Evolutionary conservation across 2,888 invertebrate genomes (phyloP), one percentile per base, ranked within the genome.

Genomic region (Drosophila conformis): DNA sequence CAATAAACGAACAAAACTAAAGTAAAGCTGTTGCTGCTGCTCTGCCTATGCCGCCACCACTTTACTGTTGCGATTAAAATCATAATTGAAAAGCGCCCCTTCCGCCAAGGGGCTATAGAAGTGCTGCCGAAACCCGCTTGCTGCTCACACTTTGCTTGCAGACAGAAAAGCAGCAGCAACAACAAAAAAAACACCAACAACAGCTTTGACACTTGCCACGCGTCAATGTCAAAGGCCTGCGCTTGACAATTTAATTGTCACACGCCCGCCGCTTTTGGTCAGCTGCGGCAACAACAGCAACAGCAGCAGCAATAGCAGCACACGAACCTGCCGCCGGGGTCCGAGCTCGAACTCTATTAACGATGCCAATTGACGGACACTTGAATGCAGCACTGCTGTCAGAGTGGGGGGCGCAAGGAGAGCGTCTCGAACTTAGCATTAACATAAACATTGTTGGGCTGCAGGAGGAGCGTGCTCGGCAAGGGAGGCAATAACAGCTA

Each of bases 181-280:
- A 76, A 59, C 66, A 62, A 10, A 48, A 57, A 42, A 51, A 57
- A 42, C 54, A 72, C 49, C 59, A 75, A 66, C 64, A 69, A 61
- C 59, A 60, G 61, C 59, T 64, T 67, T 74, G 80, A 87, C 88
- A 88, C 87, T 83, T 83, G 87, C 89, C 89, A 80, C 88, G 89
- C 89, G 81, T 78, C 82, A 69, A 73, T 80, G 72, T 75, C 76
- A 76, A 73, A 78, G 82, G 85, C 83, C 84, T 76, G 72, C 68
- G 64, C 81, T 78, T 89, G 80, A 91, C 90, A 91, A 90, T 91
- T 90, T 91, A 90, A 90, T 90, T 90, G 90, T 90, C 90, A 90
- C 91, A 86, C 90, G 89, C 90, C 90, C 91, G 90, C 87, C 85
- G 86, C 85, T 78, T 87, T 87, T 87, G 89, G 87, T 77, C 83